Base-by-base conservation (phyloP, 2,113 vertebrate genomes). In the Maccullochella peelii region DNA sequence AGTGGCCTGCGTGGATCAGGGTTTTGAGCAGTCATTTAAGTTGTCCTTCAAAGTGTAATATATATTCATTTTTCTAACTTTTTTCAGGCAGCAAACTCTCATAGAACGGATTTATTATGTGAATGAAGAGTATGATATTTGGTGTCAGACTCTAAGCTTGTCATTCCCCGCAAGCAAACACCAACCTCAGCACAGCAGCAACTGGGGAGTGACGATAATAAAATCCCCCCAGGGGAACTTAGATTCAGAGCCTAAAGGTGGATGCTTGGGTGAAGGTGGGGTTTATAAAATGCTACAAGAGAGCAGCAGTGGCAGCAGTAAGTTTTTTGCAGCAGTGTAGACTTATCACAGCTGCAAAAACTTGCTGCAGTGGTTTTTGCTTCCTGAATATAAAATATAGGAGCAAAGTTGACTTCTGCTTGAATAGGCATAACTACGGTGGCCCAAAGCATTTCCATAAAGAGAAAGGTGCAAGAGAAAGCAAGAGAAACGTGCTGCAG, bases 121-220 rank as follows among this genome's bases (percentile, higher is more conserved):
- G 50, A 81, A 71, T 69, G 73, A 85, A 75, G 47, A 47, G 38
- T 18, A 79, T 42, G 65, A 85, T 84, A 61, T 77, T 76, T 73
- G 63, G 49, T 54, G 70, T 82, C 49, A 74, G 73, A 67, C 72
- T 52, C 49, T 49, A 59, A 82, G 79, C 63, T 78, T 15, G 20
- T 86, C 68, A 71, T 71, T 73, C 52, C 71, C 74, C 49, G 16
- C 42, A 30, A 82, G 83, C 40, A 59, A 69, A 77, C 75, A 70
- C 79, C 50, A 52, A 70, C 47, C 55, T 77, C 74, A 52, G 66
- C 70, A 20, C 30, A 81, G 68, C 71, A 59, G 54, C 75, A 57
- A 76, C 86, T 72, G 77, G 50, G 77, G 72, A 87, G 66, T n/a
- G 47, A 63, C 11, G 68, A 86, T 85, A 84, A 88, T 78, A 83